A percentile compares a stretch with the other conserved stretches of the same genome.
phyloP scores from a whole-genome alignment of 2,797 vertebrate species.

The Gymnoscopelus microlampas region DNA sequence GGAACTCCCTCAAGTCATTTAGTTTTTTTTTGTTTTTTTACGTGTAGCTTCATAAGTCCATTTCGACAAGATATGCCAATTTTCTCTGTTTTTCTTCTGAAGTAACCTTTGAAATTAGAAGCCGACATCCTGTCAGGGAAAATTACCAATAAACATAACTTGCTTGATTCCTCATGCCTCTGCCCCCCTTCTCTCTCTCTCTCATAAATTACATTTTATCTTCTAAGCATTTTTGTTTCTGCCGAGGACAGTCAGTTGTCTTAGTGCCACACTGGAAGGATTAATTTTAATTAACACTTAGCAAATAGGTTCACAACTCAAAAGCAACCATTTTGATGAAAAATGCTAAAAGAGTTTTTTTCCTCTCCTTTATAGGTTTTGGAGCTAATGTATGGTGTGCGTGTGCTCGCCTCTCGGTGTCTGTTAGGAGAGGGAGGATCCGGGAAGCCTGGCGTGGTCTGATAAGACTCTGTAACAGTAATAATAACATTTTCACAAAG shows the following conservation, averaged over 20 bases:
- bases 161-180: slow-evolving; percentile 17
- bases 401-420: slow-evolving; percentile 64
- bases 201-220: slow-evolving; percentile 21
- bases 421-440: slow-evolving; percentile 57
- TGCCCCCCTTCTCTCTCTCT: slow-evolving; percentile 12
- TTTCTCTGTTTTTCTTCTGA: background rate
- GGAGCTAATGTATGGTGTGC: slow-evolving; percentile 64
- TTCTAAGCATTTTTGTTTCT: slow-evolving; percentile 19
- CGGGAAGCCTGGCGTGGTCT: slow-evolving; percentile 75
- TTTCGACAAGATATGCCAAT: background rate
- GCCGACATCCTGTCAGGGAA: background rate
- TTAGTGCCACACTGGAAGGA: slow-evolving; percentile 34
- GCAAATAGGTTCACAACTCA: slow-evolving; percentile 52
- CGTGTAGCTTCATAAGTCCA: background rate
- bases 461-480: slow-evolving; percentile 83
- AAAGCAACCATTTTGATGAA: slow-evolving; percentile 44
- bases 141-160: slow-evolving; percentile 19
- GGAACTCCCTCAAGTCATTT: slow-evolving; percentile 1
- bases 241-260: slow-evolving; percentile 32
- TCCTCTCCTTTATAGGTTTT: slow-evolving; percentile 46
- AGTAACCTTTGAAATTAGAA: slow-evolving; percentile 18
- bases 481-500: slow-evolving; percentile 84
- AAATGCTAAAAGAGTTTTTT: slow-evolving; percentile 47
- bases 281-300: slow-evolving; percentile 61
- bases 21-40: background rate